Evolutionary conservation across 2,113 vertebrate species (phyloP), one percentile per base, ranked within the genome.

Genomic region (Anas platyrhynchos): DNA sequence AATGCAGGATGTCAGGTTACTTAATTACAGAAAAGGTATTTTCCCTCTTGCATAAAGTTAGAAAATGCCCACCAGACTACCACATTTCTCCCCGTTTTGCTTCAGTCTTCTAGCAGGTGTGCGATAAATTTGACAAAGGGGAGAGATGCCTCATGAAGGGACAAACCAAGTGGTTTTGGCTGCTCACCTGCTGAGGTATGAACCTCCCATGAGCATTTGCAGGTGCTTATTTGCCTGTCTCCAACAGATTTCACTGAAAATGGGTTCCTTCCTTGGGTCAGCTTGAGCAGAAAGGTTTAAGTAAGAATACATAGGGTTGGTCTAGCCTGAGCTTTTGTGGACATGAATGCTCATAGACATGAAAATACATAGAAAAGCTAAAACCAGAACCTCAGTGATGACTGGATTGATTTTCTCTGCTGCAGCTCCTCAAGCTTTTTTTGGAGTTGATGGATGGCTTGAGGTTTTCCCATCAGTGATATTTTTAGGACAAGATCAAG

Each of bases 141-240:
- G 21, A 78, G 52, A 67, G 44, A 55, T 9, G 43, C 20, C 20
- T 82, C 58, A 43, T 0, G 46, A 50, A 89, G 41, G 27, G 59
- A 46, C 31, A 78, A 34, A 81, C 44, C 6, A 59, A 84, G 29
- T 21, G 52, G 8, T 29, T 86, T 34, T 2, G 5, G 44, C 36
- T 84, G 29, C 34, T 85, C 58, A 48, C 20, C 74, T 91, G 74
- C 32, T 41, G 36, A 94, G 90, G 91, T 11, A 68, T 2, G 1
- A 87, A 50, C 59, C 15, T 90, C 56, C 69, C 8, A 9, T 16
- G 26, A 55, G 76, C 91, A 78, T 34, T 83, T 96, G 77, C 77
- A 94, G 67, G 27, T 87, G 52, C 38, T 94, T 85, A 93, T 89
- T 94, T 94, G 90, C 77, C 86, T 92, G 31, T 75, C 48, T 82